These are phyloP conservation scores for Arvicanthis niloticus DNA, from an alignment of 2,113 vertebrate genomes.

Conservation along the genomic window DNA sequence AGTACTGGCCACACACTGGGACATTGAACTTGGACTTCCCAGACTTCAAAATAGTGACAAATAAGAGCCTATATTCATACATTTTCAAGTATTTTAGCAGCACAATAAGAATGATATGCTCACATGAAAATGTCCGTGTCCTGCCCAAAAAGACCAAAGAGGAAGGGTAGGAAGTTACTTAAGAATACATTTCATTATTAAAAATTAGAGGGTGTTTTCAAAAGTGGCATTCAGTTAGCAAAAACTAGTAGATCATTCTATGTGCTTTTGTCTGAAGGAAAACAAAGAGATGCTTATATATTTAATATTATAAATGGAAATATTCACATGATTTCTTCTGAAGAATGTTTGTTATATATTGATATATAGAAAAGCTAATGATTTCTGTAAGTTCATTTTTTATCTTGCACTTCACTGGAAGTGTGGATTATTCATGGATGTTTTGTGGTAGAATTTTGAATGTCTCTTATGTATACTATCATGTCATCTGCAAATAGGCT, in stretches of 20 bases:
- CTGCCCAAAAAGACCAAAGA: not conserved
- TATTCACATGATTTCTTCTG: not conserved
- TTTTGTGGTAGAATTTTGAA: not conserved
- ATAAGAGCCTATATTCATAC: not conserved
- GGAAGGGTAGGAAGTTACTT: not conserved
- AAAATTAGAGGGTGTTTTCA: not conserved
- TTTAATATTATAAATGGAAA: not conserved
- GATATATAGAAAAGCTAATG: not conserved
- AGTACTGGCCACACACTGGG: accelerated
- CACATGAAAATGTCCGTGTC: not conserved
- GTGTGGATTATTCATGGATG: not conserved
- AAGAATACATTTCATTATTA: not conserved
- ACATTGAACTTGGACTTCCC: not conserved
- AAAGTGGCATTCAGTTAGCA: not conserved
- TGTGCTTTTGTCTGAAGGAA: not conserved
- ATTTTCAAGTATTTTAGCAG: not conserved
- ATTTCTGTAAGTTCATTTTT: not conserved
- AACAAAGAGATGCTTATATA: not conserved
- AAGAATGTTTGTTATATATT: not conserved
- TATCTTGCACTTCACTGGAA: not conserved
- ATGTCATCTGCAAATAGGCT: not conserved
- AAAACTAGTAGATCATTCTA: not conserved
- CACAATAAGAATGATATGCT: not conserved
- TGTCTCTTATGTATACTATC: not conserved
- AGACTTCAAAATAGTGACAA: not conserved